Percentiles rank a stretch among this genome's conserved stretches.
Conservation (phyloP, 2,888 invertebrate genomes). For the Eupithecia abbreviata region DNA sequence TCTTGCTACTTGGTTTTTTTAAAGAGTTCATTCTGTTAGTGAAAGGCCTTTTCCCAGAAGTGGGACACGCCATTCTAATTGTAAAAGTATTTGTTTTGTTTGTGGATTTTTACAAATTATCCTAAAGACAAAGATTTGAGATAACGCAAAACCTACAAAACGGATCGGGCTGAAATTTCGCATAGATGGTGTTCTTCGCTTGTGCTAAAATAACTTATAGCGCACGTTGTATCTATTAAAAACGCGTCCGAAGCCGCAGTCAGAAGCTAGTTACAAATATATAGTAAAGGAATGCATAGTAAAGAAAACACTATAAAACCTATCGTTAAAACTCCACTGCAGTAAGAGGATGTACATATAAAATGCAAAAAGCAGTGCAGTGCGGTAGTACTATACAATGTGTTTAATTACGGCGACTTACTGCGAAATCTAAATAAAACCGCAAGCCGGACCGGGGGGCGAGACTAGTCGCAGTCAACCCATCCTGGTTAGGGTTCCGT, state of each 20-base stretch:
- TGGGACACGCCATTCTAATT: not conserved
- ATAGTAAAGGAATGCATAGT: not conserved
- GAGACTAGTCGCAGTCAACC: constrained; percentile 31
- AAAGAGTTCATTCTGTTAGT: not conserved
- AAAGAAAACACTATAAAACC: not conserved
- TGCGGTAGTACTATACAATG: constrained; percentile 10
- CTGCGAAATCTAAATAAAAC: constrained; percentile 48
- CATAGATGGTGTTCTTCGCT: not conserved
- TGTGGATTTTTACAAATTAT: not conserved
- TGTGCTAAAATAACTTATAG: not conserved
- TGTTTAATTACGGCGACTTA: constrained; percentile 45
- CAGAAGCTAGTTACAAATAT: not conserved
- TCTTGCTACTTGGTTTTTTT: not conserved
- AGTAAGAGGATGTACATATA: constrained; percentile 3
- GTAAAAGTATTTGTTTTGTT: not conserved
- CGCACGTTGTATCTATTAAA: not conserved
- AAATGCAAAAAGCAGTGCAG: constrained; percentile 12
- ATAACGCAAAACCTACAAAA: not conserved
- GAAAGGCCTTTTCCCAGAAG: not conserved
- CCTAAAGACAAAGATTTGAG: too few species aligned
- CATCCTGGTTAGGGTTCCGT: constrained; percentile 36
- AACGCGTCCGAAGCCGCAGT: not conserved
- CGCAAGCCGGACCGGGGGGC: constrained; percentile 49
- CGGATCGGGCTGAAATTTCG: not conserved
- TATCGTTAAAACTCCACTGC: not conserved